phyloP scores from a whole-genome alignment of 2,797 vertebrate genomes.

The Mus spretus region DNA sequence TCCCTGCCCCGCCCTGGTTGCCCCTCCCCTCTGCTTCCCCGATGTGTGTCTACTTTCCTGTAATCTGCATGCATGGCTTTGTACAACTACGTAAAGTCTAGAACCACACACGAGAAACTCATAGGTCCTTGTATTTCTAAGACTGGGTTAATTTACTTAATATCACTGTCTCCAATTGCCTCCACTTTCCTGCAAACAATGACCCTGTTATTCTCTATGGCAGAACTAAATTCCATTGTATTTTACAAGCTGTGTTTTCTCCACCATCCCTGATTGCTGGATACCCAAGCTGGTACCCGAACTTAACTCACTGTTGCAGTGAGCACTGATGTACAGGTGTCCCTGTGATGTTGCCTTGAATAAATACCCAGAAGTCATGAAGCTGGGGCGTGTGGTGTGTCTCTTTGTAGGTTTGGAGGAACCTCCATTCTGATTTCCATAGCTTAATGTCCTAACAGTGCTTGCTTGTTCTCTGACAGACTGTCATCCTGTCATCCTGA shows the following conservation, averaged over 20 bases:
- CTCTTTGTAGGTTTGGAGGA: not conserved
- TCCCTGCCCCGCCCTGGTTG: no score
- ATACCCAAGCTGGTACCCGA: not conserved
- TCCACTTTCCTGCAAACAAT: not conserved
- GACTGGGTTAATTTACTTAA: not conserved
- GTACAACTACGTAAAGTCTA: not conserved
- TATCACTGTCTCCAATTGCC: not conserved
- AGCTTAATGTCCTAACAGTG: not conserved
- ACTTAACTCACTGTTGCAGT: not conserved
- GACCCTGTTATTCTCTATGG: not conserved
- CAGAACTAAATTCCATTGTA: not conserved
- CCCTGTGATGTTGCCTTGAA: not conserved
- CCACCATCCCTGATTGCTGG: not conserved
- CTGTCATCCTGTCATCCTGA: no score
- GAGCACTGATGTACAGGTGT: no score
- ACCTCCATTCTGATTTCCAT: not conserved
- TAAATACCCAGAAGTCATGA: not conserved
- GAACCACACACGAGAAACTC: not conserved
- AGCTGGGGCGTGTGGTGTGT: not conserved
- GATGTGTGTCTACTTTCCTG: not conserved
- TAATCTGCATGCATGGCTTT: not conserved
- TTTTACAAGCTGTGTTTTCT: not conserved
- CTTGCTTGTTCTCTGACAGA: not conserved
- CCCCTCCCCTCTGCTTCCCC: no score
- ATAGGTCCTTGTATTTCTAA: not conserved